Evolutionary conservation across 2,888 invertebrate species (phyloP), one percentile per base, ranked within the genome.

Genomic region (Cybosia mesomella): DNA sequence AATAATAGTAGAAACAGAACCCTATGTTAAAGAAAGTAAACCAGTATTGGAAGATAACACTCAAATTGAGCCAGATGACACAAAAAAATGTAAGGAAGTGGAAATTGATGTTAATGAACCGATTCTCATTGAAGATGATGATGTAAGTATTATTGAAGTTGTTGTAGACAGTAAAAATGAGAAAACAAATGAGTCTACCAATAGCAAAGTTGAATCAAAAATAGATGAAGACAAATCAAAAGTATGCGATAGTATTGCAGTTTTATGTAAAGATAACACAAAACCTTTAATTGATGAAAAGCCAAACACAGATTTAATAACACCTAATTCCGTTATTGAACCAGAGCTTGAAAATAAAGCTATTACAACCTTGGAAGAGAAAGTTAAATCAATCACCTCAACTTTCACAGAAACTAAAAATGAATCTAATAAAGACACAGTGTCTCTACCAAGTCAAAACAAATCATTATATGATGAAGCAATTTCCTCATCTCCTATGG

Each of bases 71-170:
- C 55, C 15, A 10, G 39, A 55, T 1, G 32, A 24, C 5, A 18
- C 39, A 34, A 22, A 59, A 59, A 54, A 70, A 43, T 15, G 34
- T 9, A 24, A 66, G 13, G 34, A 59, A 4, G 28, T 61, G 9
- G 15, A 54, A 13, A 53, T 28, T 13, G 55, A 49, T 21, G 36
- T 62, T 62, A 54, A 68, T 57, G 63, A 77, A 34, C 53, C 68
- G n/a, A 59, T 69, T 34, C 36, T 70, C 13, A 70, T 70, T 53
- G 64, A 67, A 15, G 70, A 70, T 22, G 66, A 70, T 15, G 70
- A 67, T 70, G 63, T 64, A 2, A 60, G 57, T 64, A 15, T 70
- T 43, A 55, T 67, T n/a, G 66, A 70, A 66, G 70, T 66, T 36
- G 49, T 53, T 39, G 59, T 62, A 2, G 68, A 58, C 49, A 15